Base-by-base conservation (phyloP, 2,113 vertebrate genomes). In the Sigmodon hispidus region DNA sequence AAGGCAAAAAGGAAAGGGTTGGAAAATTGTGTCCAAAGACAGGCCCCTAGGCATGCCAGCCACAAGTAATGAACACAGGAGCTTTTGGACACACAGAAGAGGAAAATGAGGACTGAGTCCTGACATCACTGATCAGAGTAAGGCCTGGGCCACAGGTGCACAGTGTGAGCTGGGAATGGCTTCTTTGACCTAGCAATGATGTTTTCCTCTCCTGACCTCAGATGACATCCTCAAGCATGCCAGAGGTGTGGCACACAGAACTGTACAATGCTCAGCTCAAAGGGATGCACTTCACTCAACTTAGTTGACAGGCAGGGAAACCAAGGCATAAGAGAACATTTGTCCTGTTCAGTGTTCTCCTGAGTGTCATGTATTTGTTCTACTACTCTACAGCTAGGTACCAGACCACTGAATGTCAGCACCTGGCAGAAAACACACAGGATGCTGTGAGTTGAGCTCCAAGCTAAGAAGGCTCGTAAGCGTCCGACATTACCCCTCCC, bases 91-190 rank as follows among this genome's bases (percentile, higher is more conserved):
- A 8, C 15, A 16, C 15, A 50, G 6, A 24, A 5, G 31, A 48
- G 26, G 5, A 21, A 57, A 61, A 34, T 31, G 59, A 55, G 50
- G 48, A n/a, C 45, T 29, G 10, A 4, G 1, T 63, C 45, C 63
- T 43, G 52, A n/a, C 1, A 29, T 31, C 59, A 5, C 36, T 26
- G 26, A 65, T 94, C 6, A 72, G 57, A 59, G 52, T 16, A 59
- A 70, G 65, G 6, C 0, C 0, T 19, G 55, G 76, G 9, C n/a
- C 48, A 36, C 19, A 16, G 43, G 12, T 40, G 45, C 12, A 43
- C 3, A 12, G 3, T n/a, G 61, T 69, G 48, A 67, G 22, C 48
- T 7, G 40, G 7, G 24, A 70, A 36, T n/a, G 77, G 36, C 22
- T 22, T 57, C 45, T 88, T 81, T 84, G 57, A 40, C 73, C 24